phyloP scores from a whole-genome alignment of 2,113 vertebrate genomes.

The Odobenus rosmarus region DNA sequence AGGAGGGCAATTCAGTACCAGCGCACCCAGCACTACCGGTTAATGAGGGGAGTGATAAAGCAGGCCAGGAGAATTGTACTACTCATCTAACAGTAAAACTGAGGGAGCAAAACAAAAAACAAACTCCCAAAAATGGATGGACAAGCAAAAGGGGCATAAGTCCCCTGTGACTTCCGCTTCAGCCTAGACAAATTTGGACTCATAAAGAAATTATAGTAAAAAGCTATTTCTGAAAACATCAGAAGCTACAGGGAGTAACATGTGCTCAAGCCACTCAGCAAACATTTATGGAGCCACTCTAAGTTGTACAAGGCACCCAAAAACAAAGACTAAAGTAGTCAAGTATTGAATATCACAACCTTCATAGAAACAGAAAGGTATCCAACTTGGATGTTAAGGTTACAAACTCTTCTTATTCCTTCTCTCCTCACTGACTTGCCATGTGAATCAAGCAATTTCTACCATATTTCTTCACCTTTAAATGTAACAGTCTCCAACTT shows the following conservation, averaged over 20 bases:
- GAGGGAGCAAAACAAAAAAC: conserved; percentile 26
- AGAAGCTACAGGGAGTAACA: not conserved
- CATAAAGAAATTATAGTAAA: conserved; percentile 1
- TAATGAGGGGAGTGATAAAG: not conserved
- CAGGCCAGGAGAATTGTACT: not conserved
- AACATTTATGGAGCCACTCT: not conserved
- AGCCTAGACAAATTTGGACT: not conserved
- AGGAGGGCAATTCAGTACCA: not conserved
- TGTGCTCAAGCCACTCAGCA: not conserved
- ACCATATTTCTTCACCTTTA: conserved; percentile 40
- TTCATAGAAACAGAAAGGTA: not conserved
- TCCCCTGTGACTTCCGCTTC: not conserved
- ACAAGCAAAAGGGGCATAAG: not conserved
- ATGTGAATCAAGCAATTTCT: not conserved
- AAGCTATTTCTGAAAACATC: conserved; percentile 36
- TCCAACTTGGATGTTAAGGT: not conserved
- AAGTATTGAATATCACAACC: not conserved
- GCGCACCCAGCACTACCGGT: not conserved
- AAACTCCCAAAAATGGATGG: not conserved
- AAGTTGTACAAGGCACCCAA: not conserved
- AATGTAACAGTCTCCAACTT: conserved; percentile 11
- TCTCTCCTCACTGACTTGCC: conserved; percentile 21
- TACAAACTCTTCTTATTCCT: not conserved
- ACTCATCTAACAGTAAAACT: not conserved
- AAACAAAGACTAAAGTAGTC: not conserved